Conservation (phyloP, 2,113 vertebrate species). For the Petromus typicus region DNA sequence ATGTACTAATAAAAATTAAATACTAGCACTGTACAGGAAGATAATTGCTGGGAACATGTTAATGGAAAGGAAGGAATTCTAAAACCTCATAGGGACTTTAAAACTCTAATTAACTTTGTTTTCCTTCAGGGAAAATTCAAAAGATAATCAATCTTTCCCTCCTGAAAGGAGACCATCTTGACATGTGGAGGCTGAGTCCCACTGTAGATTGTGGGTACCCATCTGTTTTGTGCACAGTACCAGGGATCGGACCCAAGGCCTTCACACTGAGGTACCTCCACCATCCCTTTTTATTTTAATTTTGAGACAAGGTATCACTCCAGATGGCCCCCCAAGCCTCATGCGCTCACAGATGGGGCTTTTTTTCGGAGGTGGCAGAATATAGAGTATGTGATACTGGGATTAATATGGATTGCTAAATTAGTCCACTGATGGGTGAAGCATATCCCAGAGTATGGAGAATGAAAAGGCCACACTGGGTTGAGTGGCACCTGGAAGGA, state of each 20-base stretch:
- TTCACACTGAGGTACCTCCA: neutral
- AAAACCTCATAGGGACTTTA: conserved; percentile 12
- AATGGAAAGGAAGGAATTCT: neutral
- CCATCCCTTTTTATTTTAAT: neutral
- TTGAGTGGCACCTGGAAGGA: neutral
- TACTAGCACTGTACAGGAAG: neutral
- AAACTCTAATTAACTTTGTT: neutral
- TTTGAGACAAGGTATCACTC: neutral
- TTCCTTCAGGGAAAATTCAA: conserved; percentile 32
- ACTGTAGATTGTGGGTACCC: neutral
- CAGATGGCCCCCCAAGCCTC: neutral
- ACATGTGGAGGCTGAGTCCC: conserved; percentile 14
- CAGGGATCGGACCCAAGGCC: neutral
- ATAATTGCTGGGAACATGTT: neutral
- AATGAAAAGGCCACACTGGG: neutral
- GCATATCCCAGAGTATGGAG: neutral
- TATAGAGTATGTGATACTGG: neutral
- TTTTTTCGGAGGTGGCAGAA: neutral
- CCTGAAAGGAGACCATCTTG: conserved; percentile 9
- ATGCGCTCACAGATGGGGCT: neutral
- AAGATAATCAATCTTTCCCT: neutral
- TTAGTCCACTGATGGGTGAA: neutral
- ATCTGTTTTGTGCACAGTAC: neutral
- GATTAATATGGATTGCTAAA: neutral
- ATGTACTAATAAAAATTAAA: neutral